Evolutionary conservation across 2,797 vertebrate species (phyloP), one percentile per base, ranked within the genome.

Genomic region (Dermochelys coriacea): DNA sequence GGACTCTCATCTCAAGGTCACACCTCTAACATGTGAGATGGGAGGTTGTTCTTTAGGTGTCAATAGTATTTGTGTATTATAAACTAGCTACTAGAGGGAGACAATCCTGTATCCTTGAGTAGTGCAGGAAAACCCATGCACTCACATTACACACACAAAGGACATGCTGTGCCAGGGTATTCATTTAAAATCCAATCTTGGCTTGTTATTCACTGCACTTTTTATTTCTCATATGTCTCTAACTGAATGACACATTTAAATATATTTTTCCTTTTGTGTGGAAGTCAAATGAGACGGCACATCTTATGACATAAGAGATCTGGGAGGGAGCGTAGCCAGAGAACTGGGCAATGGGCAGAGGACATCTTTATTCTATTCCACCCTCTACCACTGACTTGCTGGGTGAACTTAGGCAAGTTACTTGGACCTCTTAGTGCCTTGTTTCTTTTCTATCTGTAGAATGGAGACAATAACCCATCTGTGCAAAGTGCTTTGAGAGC

Each of bases 71-170:
- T 80, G 29, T 81, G 45, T 29, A 1, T 90, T 85, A 52, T 31
- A 87, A 91, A 89, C 12, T 47, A n/a, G 7, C 41, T 87, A 12
- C 6, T 64, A 51, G 59, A 18, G 82, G n/a, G 59, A 23, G 61
- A 14, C 21, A 74, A 25, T 55, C 1, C 0, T 1, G 15, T 82
- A 37, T 79, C 64, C 81, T 87, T 49, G 14, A 41, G 23, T 52
- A 61, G 77, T 23, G 47, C 50, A 34, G 37, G 1, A 61, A 77
- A 85, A 64, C 59, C 31, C 75, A 3, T 34, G 23, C 9, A 0
- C 18, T 27, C 84, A 50, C 31, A 5, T 29, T 34, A 3, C 51
- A 34, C 0, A 0, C 0, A 0, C 19, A 12, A n/a, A 79, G 84
- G 27, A 79, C 51, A 27, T 84, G 9, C 9, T 80, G 7, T 71